Base-by-base conservation (phyloP, 2,113 vertebrate genomes). In the Oriolus oriolus region DNA sequence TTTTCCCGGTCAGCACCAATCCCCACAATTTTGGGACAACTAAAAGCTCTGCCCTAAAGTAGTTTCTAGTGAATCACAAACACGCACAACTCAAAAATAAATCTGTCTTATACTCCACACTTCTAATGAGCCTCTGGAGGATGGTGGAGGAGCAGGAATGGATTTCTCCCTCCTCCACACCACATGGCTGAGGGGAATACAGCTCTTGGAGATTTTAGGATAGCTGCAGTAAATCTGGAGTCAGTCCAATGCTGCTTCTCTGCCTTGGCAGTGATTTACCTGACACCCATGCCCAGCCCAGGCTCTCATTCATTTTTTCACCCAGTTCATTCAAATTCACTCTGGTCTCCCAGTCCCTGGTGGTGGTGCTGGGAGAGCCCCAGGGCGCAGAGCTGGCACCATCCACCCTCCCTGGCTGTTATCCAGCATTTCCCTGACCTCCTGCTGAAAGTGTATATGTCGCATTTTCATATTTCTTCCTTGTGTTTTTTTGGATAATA, bases 361-460 rank as follows among this genome's bases (percentile, higher is more conserved):
- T 15, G 30, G 42, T 9, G 12, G 13, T 4, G 9, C 33, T 56
- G 41, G 79, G 37, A n/a, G 35, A 59, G 54, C 27, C 21, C 31
- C 24, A 56, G 23, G n/a, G 33, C 9, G 7, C 0, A 4, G 59
- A 59, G 19, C 83, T 90, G 83, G 35, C 47, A 79, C 45, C 11
- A 60, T 41, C 50, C 9, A 11, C 30, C 17, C 19, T 56, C 22
- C 33, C 61, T 4, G 2, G 50, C 37, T 74, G 27, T 11, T 8
- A 24, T 1, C 33, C 68, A 56, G 41, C 22, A 76, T 14, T 30
- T 31, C 63, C 33, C 63, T 41, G 12, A 52, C 35, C 28, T 41
- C 31, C 27, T 7, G 6, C 45, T 65, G 16, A 15, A 60, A 24
- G 17, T 5, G 0, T 4, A 1, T 13, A 7, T 4, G 16, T 37